Evolutionary conservation across 2,113 vertebrate species (phyloP).

Genomic region (Ceyx cyanopectus): DNA sequence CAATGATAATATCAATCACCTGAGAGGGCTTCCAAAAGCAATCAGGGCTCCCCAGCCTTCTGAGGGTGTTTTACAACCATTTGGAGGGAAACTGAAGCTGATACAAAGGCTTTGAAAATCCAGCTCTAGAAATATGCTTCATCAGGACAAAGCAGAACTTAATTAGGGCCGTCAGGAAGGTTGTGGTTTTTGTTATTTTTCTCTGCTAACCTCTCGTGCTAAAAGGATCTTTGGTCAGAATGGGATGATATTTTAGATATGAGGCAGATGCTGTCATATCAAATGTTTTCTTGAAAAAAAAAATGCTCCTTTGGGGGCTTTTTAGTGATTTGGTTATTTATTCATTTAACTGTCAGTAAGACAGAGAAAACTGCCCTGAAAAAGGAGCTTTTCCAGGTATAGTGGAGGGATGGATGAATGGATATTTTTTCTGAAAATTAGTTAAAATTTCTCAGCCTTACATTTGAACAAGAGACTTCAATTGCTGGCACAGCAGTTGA

Average conservation of each 20-base stretch:
- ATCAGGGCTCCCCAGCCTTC: background rate
- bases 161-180: background rate
- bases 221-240: background rate
- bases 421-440: background rate
- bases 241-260: background rate
- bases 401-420: constrained; percentile 4
- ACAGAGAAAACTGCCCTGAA: background rate
- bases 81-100: background rate
- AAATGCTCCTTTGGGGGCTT: background rate
- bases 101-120: background rate
- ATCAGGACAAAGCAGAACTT: background rate
- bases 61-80: background rate
- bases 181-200: background rate
- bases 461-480: background rate
- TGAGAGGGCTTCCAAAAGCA: background rate
- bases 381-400: background rate
- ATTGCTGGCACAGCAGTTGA: constrained; percentile 1
- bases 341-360: background rate
- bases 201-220: background rate
- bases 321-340: background rate
- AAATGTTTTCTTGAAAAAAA: background rate
- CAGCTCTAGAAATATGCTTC: background rate
- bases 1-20: background rate
- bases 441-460: background rate
- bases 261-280: background rate